Conservation (phyloP, 2,797 vertebrate genomes). For the Aldrovandia affinis region DNA sequence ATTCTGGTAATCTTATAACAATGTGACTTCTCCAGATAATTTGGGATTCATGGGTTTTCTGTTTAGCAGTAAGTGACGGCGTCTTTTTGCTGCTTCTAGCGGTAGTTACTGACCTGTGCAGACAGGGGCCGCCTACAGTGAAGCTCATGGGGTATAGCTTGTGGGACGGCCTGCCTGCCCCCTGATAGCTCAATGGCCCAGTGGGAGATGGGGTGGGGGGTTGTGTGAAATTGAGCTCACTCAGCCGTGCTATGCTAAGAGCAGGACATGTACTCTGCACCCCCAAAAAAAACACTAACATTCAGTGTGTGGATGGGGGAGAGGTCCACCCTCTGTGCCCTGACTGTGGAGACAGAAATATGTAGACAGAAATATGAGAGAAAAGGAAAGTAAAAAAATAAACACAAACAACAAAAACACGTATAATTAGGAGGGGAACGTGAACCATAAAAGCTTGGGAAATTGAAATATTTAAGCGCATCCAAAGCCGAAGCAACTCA, state of each 20-base stretch:
- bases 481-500: not conserved
- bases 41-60: not conserved
- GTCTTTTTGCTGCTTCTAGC: not conserved
- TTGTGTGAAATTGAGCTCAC: constrained; percentile 72
- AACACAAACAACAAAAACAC: constrained; percentile 49
- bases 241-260: constrained; percentile 64
- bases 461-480: constrained; percentile 38
- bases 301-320: not conserved
- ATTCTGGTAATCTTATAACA: not conserved
- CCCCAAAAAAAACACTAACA: constrained; percentile 51
- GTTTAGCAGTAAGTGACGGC: not conserved
- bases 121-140: constrained; percentile 29
- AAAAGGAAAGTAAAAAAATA: constrained; percentile 57
- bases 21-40: not conserved
- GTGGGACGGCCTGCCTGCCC: constrained; percentile 46
- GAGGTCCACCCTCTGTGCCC: not conserved
- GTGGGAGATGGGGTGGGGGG: constrained; percentile 54
- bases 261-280: constrained; percentile 55
- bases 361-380: constrained; percentile 55
- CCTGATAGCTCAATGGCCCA: constrained; percentile 57
- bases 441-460: constrained; percentile 53
- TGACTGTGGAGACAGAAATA: constrained; percentile 45
- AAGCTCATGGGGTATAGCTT: constrained; percentile 39
- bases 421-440: constrained; percentile 56
- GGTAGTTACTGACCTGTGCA: not conserved